These are phyloP conservation scores for Parotocinclus haroldoi DNA, from an alignment of 2,797 vertebrate genomes.

Conservation along the genomic window DNA sequence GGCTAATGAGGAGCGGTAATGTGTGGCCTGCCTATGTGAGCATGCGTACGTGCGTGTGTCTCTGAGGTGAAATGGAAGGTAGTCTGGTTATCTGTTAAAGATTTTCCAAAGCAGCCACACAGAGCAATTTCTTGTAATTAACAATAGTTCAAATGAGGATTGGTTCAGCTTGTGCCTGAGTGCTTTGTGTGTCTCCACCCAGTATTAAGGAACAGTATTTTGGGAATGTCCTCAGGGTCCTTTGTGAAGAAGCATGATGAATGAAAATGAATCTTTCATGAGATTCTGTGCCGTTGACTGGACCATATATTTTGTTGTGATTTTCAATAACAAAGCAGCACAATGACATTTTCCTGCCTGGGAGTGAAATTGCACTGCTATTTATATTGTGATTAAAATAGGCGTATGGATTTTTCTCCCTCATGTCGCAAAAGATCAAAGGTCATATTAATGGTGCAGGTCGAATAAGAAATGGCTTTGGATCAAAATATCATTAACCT, in stretches of 20 bases:
- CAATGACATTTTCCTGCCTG: slow-evolving; percentile 52
- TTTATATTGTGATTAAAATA: slow-evolving; percentile 53
- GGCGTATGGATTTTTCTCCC: slow-evolving; percentile 46
- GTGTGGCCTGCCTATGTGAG: slow-evolving; percentile 18
- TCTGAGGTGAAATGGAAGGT: slow-evolving; percentile 1
- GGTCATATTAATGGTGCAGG: slow-evolving; percentile 39
- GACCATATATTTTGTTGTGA: slow-evolving; percentile 55
- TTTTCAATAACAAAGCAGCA: slow-evolving; percentile 54
- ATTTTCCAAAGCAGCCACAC: background rate
- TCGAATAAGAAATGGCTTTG: slow-evolving; percentile 39
- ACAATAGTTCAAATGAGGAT: slow-evolving; percentile 47
- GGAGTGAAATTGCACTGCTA: slow-evolving; percentile 45
- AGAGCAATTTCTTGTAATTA: slow-evolving; percentile 25
- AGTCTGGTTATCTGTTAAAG: too few relatives aligned
- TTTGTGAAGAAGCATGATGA: slow-evolving; percentile 51
- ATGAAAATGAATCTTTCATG: slow-evolving; percentile 56
- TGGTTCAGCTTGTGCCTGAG: slow-evolving; percentile 37
- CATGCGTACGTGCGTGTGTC: too few relatives aligned
- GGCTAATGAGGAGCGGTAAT: slow-evolving; percentile 41
- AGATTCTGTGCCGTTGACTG: slow-evolving; percentile 52
- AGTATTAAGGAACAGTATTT: slow-evolving; percentile 45
- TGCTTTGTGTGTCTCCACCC: slow-evolving; percentile 34
- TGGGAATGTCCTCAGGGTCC: slow-evolving; percentile 47
- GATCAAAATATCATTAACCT: slow-evolving; percentile 54
- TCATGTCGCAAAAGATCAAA: slow-evolving; percentile 46